Evolutionary conservation across 2,113 vertebrate species (phyloP).

Genomic region (Telmatochromis sp.): DNA sequence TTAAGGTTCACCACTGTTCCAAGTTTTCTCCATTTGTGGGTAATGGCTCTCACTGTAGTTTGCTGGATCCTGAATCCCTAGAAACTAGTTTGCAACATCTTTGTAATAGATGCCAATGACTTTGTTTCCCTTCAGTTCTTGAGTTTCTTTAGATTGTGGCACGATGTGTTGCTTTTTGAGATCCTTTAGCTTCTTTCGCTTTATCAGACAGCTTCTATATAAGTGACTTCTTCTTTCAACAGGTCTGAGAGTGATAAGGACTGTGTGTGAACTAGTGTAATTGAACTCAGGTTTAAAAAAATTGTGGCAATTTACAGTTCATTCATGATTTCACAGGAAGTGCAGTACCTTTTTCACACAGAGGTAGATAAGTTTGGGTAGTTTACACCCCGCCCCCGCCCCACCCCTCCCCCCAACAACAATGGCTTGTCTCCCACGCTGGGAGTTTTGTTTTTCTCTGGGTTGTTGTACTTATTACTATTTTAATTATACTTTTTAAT

Average conservation of each 20-base stretch:
- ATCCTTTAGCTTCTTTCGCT: neutral
- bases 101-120: neutral
- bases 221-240: neutral
- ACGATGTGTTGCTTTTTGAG: neutral
- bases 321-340: neutral
- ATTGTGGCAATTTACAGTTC: neutral
- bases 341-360: neutral
- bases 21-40: neutral
- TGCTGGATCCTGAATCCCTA: neutral
- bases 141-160: neutral
- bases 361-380: neutral
- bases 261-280: neutral
- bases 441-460: neutral
- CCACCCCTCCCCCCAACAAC: rapidly evolving
- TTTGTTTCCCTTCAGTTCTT: neutral
- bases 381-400: rapidly evolving
- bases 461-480: neutral
- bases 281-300: rapidly evolving
- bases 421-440: neutral
- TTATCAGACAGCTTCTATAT: neutral
- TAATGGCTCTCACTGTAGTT: neutral
- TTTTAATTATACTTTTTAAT: neutral
- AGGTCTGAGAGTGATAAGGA: rapidly evolving
- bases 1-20: neutral
- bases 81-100: neutral